Conservation (phyloP, 2,797 vertebrate genomes). For the Acrossocheilus wenchowensis region DNA sequence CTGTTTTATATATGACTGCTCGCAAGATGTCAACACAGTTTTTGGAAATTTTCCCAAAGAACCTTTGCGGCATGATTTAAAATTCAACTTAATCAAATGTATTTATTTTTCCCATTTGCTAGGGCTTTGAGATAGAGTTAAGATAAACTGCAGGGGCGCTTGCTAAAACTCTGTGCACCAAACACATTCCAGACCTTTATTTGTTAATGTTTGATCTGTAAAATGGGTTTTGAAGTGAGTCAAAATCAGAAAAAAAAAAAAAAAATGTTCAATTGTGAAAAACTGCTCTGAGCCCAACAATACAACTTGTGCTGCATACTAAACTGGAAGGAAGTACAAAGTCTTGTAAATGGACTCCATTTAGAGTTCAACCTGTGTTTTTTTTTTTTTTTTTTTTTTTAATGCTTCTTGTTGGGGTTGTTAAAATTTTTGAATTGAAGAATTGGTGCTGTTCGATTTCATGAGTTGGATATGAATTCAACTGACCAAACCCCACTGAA, state of each 20-base stretch:
- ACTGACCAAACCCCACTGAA: background rate
- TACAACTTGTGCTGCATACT: constrained; percentile 12
- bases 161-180: constrained; percentile 7
- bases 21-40: constrained; percentile 58
- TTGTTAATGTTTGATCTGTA: constrained; percentile 26
- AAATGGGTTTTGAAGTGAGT: constrained; percentile 6
- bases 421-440: background rate
- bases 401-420: background rate
- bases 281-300: background rate
- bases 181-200: constrained; percentile 25
- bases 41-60: constrained; percentile 9
- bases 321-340: background rate
- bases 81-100: constrained; percentile 37
- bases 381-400: background rate
- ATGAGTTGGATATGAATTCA: background rate
- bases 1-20: constrained; percentile 64
- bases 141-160: constrained; percentile 39
- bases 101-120: constrained; percentile 70
- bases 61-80: constrained; percentile 17
- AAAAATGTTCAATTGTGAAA: too few species aligned
- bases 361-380: background rate
- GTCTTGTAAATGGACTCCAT: background rate
- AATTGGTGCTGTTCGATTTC: background rate
- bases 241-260: background rate
- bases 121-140: constrained; percentile 44